These are phyloP conservation scores for Danio aesculapii DNA, from an alignment of 2,797 vertebrate species.

Conservation along the genomic window DNA sequence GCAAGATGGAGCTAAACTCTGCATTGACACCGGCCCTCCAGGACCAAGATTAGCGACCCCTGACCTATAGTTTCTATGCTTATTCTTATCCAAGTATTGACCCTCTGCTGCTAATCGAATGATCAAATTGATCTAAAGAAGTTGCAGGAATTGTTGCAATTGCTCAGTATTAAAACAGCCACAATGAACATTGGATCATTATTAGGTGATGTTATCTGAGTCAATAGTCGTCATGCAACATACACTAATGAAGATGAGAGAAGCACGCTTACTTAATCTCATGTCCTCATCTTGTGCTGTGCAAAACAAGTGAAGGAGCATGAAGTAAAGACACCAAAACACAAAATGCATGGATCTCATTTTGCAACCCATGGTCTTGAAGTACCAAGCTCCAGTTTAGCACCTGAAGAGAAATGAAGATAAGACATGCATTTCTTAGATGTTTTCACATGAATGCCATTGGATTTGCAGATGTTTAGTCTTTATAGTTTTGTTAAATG, in stretches of 20 bases:
- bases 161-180: constrained; percentile 32
- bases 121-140: neutral
- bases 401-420: constrained; percentile 79
- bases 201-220: constrained; percentile 54
- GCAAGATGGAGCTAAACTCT: too few species aligned
- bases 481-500: constrained; percentile 49
- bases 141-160: constrained; percentile 21
- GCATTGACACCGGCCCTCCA: too few species aligned
- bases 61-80: neutral
- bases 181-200: constrained; percentile 41
- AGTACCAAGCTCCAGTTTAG: constrained; percentile 77
- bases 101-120: neutral
- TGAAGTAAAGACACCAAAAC: constrained; percentile 82
- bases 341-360: constrained; percentile 74
- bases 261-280: constrained; percentile 91
- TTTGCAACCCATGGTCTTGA: constrained; percentile 86
- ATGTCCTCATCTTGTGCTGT: constrained; percentile 90
- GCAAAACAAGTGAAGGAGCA: constrained; percentile 81
- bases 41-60: too few species aligned
- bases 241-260: constrained; percentile 66
- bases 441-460: constrained; percentile 51
- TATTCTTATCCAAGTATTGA: neutral
- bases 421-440: constrained; percentile 70
- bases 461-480: constrained; percentile 62
- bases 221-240: constrained; percentile 62